Base-by-base conservation (phyloP, 2,797 vertebrate species). In the Hydrolagus colliei region DNA sequence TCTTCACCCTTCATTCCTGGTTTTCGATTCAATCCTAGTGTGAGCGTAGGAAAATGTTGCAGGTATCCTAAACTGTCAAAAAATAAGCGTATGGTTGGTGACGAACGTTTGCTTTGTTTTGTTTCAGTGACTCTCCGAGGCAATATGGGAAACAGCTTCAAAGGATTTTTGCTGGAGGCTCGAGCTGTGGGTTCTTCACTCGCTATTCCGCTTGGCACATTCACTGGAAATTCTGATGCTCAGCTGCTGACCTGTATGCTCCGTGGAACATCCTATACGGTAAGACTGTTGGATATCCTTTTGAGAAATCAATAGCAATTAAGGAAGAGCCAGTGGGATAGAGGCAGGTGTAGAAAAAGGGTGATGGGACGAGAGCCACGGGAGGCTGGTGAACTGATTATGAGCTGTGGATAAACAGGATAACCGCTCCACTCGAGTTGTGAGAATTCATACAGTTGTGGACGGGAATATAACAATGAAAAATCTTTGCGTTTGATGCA, bases 141-240 rank as follows among this genome's bases (percentile, higher is more conserved):
- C 22, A 86, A 84, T 14, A 77, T 89, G 4, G 85, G 7, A 27
- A 73, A 0, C 20, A 63, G 86, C 0, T 96, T 96, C 88, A 86
- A 13, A 86, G 95, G 92, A 84, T 96, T 96, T 90, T 88, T 95
- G 86, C 89, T 96, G 85, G 92, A 95, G 87, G 95, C 95, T 32
- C 89, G 91, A 90, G 89, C 91, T 88, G 68, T 91, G 73, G 92
- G 91, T 61, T 88, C 62, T 27, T 16, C 79, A 12, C 12, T 27
- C 18, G 61, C 77, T 63, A 27, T 80, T 87, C 89, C 93, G 82
- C 85, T 95, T 87, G 96, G 96, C 73, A 89, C 90, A 22, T 96
- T 96, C 86, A 86, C 41, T 41, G 87, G 61, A n/a, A 41, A 86
- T 87, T 86, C 0, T 0, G 86, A 61, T 0, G 86, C 91, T 4